phyloP scores from a whole-genome alignment of 2,888 invertebrate genomes.

The Bugula neritina region DNA sequence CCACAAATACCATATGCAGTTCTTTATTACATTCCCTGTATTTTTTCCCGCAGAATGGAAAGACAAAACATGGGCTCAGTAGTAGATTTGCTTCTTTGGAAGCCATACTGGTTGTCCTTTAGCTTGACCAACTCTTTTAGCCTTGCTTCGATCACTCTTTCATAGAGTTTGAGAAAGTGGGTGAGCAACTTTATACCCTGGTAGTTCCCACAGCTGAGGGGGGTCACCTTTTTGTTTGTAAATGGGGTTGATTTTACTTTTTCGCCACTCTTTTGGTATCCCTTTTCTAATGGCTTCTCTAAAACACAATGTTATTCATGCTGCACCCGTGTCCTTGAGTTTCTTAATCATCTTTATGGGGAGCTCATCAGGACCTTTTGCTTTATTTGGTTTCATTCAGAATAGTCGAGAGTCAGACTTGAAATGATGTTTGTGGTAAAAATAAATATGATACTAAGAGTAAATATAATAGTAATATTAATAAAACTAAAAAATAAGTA shows the following conservation, averaged over 20 bases:
- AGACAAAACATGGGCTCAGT: not conserved
- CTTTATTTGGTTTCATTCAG: not conserved
- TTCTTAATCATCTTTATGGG: not conserved
- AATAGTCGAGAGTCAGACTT: no score
- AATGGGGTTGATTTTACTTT: not conserved
- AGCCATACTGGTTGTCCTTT: not conserved
- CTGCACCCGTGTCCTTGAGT: not conserved
- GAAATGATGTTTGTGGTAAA: no score
- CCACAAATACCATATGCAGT: not conserved
- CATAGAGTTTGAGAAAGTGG: not conserved
- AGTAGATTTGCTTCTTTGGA: not conserved
- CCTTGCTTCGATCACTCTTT: not conserved
- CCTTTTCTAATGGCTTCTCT: not conserved
- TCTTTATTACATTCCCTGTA: no score
- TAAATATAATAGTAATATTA: no score
- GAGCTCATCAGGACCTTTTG: not conserved
- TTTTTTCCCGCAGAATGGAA: not conserved
- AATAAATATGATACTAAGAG: no score
- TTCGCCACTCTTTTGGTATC: not conserved
- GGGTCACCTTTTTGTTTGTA: not conserved
- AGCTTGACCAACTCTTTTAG: not conserved
- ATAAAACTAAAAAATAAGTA: no score
- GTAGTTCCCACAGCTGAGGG: not conserved
- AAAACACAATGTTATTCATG: not conserved
- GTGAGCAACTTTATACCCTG: not conserved